Base-by-base conservation (phyloP, 2,797 vertebrate genomes). In the Rhynchonycteris naso region DNA sequence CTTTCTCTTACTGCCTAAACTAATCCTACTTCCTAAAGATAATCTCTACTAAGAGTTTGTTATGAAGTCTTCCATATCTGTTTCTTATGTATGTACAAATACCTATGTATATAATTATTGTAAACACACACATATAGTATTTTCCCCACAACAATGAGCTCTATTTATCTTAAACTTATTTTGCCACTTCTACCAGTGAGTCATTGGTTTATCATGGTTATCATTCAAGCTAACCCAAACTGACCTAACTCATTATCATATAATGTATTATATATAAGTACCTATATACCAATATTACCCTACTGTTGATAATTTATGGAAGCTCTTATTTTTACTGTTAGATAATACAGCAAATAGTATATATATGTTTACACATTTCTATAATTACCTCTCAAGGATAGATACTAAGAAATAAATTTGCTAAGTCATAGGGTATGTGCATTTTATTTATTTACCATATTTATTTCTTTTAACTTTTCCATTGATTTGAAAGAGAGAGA, bases 121-220 rank as follows among this genome's bases (percentile, higher is more conserved):
- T 59, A 72, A 83, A 92, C 54, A 63, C 16, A 78, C 30, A 50
- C 13, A 15, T 66, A 28, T 33, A 54, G 6, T 61, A 54, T 88
- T 85, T 91, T 59, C 12, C 19, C 22, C 16, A 74, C 1, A 74
- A 52, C 19, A 54, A 26, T 80, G 52, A 86, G 22, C 22, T 74
- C n/a, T 79, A n/a, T 79, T 90, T 94, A 79, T 72, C 74, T 50
- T 58, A 66, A 88, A 72, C 35, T 59, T 74, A n/a, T 33, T 75
- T 91, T 89, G 15, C 28, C 8, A 59, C 22, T 10, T n/a, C 21
- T 33, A 78, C 50, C 33, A 33, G 54, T 78, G 54, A 58, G 22
- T 54, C 18, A 84, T 11, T 5, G 3, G 24, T 59, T 79, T 91
- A 38, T 65, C 24, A 58, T 74, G 52, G 28, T 28, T 85, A 61